These are phyloP conservation scores for Cecropterus lyciades DNA, from an alignment of 1,140 invertebrate genomes.

Conservation along the genomic window DNA sequence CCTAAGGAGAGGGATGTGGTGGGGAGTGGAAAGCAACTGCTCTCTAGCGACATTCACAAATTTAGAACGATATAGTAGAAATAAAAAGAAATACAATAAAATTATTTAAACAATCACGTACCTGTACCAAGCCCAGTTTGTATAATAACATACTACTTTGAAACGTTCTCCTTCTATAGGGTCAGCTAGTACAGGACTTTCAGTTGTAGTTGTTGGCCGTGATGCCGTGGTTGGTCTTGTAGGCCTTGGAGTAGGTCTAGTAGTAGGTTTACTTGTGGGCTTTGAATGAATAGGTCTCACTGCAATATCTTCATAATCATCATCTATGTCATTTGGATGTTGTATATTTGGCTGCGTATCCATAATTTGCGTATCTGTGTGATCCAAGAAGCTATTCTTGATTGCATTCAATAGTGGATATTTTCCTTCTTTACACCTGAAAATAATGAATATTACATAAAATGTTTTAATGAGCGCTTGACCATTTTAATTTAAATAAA, in stretches of 20 bases:
- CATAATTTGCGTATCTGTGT: slow-evolving; percentile 46
- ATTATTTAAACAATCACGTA: slow-evolving; percentile 37
- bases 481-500: too few relatives aligned
- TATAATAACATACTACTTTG: slow-evolving; percentile 95
- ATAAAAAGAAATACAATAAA: too few relatives aligned
- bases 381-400: slow-evolving; percentile 86
- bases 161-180: slow-evolving; percentile 70
- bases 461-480: background rate
- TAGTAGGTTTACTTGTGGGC: slow-evolving; percentile 34
- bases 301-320: slow-evolving; percentile 73
- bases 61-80: background rate
- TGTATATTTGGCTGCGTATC: slow-evolving; percentile 46
- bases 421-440: slow-evolving; percentile 88
- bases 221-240: slow-evolving; percentile 32
- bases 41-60: too few relatives aligned
- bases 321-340: slow-evolving; percentile 56
- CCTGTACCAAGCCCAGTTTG: slow-evolving; percentile 96
- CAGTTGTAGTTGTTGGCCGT: slow-evolving; percentile 33
- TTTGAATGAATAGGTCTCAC: slow-evolving; percentile 54
- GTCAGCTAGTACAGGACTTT: slow-evolving; percentile 47
- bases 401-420: slow-evolving; percentile 91
- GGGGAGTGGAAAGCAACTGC: too few relatives aligned
- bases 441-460: slow-evolving; percentile 35
- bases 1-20: too few relatives aligned
- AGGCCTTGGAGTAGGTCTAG: slow-evolving; percentile 18